Evolutionary conservation across 2,113 vertebrate species (phyloP).

Genomic region (Phylloscopus whistleri): DNA sequence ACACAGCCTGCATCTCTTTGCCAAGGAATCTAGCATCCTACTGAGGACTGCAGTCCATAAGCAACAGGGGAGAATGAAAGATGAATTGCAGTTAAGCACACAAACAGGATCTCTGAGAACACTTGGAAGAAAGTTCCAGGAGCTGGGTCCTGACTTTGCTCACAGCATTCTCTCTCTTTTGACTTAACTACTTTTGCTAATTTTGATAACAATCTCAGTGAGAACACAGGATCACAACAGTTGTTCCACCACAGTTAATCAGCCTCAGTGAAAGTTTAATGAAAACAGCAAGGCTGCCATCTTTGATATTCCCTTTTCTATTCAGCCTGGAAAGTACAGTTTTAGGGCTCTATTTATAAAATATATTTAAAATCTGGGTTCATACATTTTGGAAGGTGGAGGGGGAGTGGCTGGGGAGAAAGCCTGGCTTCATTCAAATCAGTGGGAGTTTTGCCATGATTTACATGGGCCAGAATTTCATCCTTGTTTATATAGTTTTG

Average conservation of each 20-base stretch:
- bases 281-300: neutral
- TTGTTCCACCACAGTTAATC: neutral
- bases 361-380: conserved; percentile 15
- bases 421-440: conserved; percentile 34
- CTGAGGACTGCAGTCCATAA: conserved; percentile 53
- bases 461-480: conserved; percentile 34
- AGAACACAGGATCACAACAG: neutral
- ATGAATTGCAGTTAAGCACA: conserved; percentile 30
- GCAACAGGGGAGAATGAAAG: neutral
- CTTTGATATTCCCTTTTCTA: neutral
- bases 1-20: conserved; percentile 31
- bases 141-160: neutral
- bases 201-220: conserved; percentile 1
- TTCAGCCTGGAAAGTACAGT: neutral
- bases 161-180: neutral
- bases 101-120: neutral
- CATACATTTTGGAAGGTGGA: neutral
- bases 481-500: conserved; percentile 45
- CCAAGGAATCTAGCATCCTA: conserved; percentile 46
- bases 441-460: conserved; percentile 24
- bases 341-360: conserved; percentile 24
- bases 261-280: neutral
- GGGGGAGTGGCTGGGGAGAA: neutral
- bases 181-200: conserved; percentile 4
- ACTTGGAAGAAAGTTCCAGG: neutral